These are phyloP conservation scores for Eptatretus atami DNA, from an alignment of 2,797 vertebrate species.

Conservation along the genomic window DNA sequence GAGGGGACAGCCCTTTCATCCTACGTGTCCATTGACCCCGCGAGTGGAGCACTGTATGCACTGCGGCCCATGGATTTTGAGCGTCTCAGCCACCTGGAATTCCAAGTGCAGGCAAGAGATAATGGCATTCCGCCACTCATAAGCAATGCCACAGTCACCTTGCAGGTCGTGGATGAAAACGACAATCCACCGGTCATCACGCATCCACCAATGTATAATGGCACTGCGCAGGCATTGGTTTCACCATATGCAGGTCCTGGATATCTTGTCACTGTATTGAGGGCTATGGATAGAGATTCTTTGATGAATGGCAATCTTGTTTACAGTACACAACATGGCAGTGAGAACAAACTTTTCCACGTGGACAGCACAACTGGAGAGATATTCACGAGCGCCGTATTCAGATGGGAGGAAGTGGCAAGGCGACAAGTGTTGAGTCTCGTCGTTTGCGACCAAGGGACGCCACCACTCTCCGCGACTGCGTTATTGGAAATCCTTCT, in stretches of 20 bases:
- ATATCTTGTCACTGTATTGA: not conserved
- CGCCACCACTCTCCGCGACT: not conserved
- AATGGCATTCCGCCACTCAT: not conserved
- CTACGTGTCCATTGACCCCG: conserved; percentile 2
- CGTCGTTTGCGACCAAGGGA: not conserved
- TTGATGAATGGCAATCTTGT: not conserved
- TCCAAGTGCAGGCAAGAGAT: conserved; percentile 2
- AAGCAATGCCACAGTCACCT: not conserved
- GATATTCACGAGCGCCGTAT: not conserved
- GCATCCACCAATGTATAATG: not conserved
- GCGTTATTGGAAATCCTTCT: not conserved
- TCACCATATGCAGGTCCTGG: not conserved
- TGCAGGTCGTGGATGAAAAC: not conserved
- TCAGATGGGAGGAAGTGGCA: not conserved
- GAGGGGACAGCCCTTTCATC: not conserved
- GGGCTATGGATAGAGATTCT: not conserved
- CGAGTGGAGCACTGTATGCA: conserved; percentile 1
- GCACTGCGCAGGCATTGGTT: not conserved
- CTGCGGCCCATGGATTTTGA: not conserved
- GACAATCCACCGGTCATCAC: conserved; percentile 1
- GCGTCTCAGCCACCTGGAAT: not conserved
- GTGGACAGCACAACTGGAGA: not conserved
- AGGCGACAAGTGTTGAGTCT: not conserved
- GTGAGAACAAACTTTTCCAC: not conserved
- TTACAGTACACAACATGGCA: not conserved